phyloP scores from a whole-genome alignment of 2,888 invertebrate species.

The Dryococelus australis region DNA sequence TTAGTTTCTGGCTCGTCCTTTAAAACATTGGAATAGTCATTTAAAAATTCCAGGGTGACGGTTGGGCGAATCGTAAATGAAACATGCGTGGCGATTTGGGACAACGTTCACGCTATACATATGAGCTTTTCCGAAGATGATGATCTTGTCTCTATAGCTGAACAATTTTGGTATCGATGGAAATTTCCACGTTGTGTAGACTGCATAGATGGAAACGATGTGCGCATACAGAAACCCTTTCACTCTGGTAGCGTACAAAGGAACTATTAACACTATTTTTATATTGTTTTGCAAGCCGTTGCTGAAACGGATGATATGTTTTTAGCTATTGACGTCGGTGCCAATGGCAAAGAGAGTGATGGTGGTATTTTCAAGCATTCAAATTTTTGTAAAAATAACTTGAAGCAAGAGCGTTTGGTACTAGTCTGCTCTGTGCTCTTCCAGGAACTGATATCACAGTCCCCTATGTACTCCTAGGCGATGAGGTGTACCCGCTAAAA shows the following conservation, averaged over 20 bases:
- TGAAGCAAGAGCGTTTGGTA: neutral
- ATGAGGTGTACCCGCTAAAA: neutral
- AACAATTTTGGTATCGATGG: constrained; percentile 30
- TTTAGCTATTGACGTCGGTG: constrained; percentile 35
- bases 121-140: constrained; percentile 12
- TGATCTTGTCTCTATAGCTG: constrained; percentile 16
- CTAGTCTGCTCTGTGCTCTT: neutral
- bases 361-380: constrained; percentile 20
- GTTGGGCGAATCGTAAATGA: constrained; percentile 13
- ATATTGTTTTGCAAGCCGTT: constrained; percentile 29
- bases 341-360: constrained; percentile 35
- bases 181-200: constrained; percentile 32
- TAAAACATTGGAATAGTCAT: neutral
- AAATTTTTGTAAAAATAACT: neutral
- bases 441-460: neutral
- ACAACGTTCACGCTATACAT: neutral
- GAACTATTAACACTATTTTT: constrained; percentile 31
- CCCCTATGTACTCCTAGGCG: neutral
- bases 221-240: constrained; percentile 19
- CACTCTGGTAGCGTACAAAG: constrained; percentile 18
- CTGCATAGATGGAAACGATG: constrained; percentile 19
- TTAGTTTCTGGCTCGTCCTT: neutral
- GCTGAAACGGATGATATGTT: constrained; percentile 30
- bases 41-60: constrained; percentile 24
- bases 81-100: constrained; percentile 28